Base-by-base conservation (phyloP, 2,888 invertebrate genomes). In the Luperina nickerlii region DNA sequence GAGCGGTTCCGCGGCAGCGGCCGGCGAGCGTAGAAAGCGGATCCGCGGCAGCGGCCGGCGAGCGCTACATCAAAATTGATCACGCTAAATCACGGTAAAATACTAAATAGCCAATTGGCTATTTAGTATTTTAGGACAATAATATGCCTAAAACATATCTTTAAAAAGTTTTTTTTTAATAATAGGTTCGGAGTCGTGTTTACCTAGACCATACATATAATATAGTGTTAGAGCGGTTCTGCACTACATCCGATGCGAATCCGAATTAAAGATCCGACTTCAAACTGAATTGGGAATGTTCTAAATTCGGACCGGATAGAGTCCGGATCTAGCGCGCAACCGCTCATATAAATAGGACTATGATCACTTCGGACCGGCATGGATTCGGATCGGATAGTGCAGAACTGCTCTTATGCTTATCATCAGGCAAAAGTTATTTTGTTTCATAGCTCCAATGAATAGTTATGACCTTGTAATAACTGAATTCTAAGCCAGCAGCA, bases 161-260 rank as follows among this genome's bases (percentile, higher is more conserved):
- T n/a, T 8, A 15, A 24, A 2, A 20, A 11, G 11, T 65, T 38
- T 65, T 42, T 24, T 38, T 38, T 66, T 8, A 32, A 1, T n/a
- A 11, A 18, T 18, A n/a, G 18, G 0, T 18, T 45, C 9, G 9
- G 20, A 11, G 13, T 68, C 45, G 27, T 18, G n/a, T 45, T 68
- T 68, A 48, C 3, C 45, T 27, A 69, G 20, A 51, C 27, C 48
- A 69, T 69, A 13, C 71, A 74, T 54, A 54, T n/a, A 54, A 71
- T 38, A 38, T 13, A 74, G 13, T 70, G 38, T 45, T 45, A 45
- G 42, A 42, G 42, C 42, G 9, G 42, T 42, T 42, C 42, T 42
- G 42, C 9, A 42, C 9, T 42, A 42, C 42, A 9, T 9, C 42
- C 42, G 42, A 38, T 38, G 38, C 38, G 38, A 38, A 38, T 38